Evolutionary conservation across 2,113 vertebrate species (phyloP).

Genomic region (Taxidea taxus): DNA sequence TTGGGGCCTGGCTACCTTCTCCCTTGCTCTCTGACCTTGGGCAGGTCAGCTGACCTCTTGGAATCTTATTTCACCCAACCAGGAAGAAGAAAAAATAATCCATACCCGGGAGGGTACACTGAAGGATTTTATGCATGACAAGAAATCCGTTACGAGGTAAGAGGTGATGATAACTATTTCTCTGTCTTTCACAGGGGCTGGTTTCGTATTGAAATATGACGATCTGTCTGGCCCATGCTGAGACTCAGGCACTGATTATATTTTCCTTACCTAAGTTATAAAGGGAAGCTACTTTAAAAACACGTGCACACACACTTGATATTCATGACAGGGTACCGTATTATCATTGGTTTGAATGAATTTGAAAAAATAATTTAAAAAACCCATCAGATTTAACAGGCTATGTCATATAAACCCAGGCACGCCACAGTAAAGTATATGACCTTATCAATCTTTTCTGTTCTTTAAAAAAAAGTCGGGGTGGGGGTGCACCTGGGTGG

Average conservation of each 20-base stretch:
- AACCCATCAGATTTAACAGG: conserved; percentile 2
- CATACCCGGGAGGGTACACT: background rate
- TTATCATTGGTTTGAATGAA: background rate
- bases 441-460: background rate
- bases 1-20: background rate
- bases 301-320: background rate
- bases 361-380: conserved; percentile 57
- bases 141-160: background rate
- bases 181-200: background rate
- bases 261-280: background rate
- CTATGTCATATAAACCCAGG: conserved; percentile 11
- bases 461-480: background rate
- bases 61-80: background rate
- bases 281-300: conserved; percentile 37
- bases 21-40: background rate
- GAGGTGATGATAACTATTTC: background rate
- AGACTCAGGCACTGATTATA: background rate
- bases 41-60: background rate
- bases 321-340: conserved; percentile 39
- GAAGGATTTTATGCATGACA: background rate
- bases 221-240: background rate
- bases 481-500: background rate
- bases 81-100: background rate
- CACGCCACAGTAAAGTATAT: background rate
- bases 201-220: background rate